phyloP scores from a whole-genome alignment of 92 coral and sea anemone genomes.

The Actinostola sp. region DNA sequence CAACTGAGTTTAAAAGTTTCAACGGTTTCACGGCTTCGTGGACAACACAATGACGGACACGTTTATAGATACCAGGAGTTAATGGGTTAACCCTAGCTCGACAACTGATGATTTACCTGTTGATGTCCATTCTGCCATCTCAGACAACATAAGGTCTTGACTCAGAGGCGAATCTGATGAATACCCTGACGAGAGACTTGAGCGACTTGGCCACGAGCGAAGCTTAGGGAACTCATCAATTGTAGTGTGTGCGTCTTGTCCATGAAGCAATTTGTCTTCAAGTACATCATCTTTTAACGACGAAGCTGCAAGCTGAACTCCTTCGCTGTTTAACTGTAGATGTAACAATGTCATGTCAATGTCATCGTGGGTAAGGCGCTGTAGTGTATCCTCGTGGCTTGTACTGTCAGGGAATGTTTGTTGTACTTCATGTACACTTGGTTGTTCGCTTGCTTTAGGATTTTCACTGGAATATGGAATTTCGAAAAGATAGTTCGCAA shows the following conservation, averaged over 20 bases:
- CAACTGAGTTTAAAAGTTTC: too few relatives aligned
- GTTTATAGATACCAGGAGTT: too few relatives aligned
- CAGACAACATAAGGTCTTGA: slow-evolving; percentile 14
- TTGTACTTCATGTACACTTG: neutral
- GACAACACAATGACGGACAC: too few relatives aligned
- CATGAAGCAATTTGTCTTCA: neutral
- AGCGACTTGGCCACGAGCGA: slow-evolving; percentile 14
- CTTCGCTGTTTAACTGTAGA: neutral
- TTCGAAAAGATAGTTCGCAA: neutral
- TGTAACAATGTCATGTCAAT: neutral
- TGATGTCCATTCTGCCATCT: too few relatives aligned
- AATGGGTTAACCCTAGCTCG: too few relatives aligned
- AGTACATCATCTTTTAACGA: neutral
- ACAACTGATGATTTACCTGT: neutral
- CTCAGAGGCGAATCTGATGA: slow-evolving; percentile 14
- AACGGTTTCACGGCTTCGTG: too few relatives aligned
- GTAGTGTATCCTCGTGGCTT: neutral
- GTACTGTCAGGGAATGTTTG: too few relatives aligned
- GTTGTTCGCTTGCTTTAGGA: neutral
- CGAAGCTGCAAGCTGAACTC: neutral
- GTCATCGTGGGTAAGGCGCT: neutral
- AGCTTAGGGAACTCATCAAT: neutral
- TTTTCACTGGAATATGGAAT: slow-evolving; percentile 9
- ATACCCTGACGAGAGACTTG: slow-evolving; percentile 21
- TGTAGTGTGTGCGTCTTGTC: neutral